Evolutionary conservation across 2,888 invertebrate genomes (phyloP).

Genomic region (Apamea sordens): DNA sequence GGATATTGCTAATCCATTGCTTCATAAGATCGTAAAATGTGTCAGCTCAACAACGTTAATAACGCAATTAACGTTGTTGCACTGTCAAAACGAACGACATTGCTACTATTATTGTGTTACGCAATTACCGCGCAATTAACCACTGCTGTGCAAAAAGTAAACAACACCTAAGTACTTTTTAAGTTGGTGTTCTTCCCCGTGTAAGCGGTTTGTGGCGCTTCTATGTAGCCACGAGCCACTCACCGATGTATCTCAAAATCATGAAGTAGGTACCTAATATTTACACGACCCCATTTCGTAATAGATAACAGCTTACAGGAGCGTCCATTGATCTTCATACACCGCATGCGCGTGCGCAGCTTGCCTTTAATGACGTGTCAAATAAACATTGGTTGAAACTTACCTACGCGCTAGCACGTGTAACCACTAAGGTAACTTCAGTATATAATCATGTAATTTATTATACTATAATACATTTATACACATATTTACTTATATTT

Average conservation of each 20-base stretch:
- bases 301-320: slow-evolving; percentile 42
- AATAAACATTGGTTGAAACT: slow-evolving; percentile 55
- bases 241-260: neutral
- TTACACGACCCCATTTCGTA: slow-evolving; percentile 46
- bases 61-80: too few species aligned
- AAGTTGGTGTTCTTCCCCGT: neutral
- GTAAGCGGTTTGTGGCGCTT: neutral
- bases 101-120: too few species aligned
- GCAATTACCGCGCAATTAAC: too few species aligned
- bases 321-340: slow-evolving; percentile 49
- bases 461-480: neutral
- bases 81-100: too few species aligned
- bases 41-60: too few species aligned
- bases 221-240: neutral
- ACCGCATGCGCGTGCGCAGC: slow-evolving; percentile 28
- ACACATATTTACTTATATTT: too few species aligned
- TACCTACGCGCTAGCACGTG: neutral
- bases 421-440: neutral
- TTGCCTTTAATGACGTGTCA: slow-evolving; percentile 59
- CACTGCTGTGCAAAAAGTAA: neutral
- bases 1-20: too few species aligned
- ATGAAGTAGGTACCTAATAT: slow-evolving; percentile 27
- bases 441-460: too few species aligned
- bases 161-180: neutral
- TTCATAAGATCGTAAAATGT: too few species aligned